Conservation (phyloP, 2,113 vertebrate species). For the Tor tambroides region DNA sequence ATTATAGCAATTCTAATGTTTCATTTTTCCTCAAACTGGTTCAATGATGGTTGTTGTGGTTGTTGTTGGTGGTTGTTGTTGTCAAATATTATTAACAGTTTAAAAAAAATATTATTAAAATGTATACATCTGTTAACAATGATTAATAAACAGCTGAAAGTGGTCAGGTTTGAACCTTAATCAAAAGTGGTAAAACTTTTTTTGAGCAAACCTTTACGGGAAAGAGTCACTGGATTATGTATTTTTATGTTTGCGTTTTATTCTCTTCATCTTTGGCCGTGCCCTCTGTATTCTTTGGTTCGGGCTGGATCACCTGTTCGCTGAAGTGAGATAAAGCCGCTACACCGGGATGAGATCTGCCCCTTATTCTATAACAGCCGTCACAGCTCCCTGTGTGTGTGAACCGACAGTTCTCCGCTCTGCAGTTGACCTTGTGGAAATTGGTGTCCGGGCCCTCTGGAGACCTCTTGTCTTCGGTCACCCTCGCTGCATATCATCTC, state of each 20-base stretch:
- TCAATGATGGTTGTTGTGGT: too few species aligned
- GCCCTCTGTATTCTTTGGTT: background rate
- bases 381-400: constrained; percentile 52
- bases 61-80: too few species aligned
- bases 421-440: constrained; percentile 74
- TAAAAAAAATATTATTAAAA: too few species aligned
- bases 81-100: too few species aligned
- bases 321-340: constrained; percentile 50
- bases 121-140: too few species aligned
- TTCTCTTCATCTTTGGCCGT: background rate
- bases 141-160: too few species aligned
- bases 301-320: constrained; percentile 20
- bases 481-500: constrained; percentile 65
- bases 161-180: constrained; percentile 24
- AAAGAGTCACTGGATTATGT: background rate
- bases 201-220: background rate
- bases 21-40: too few species aligned
- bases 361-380: constrained; percentile 54
- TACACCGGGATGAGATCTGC: constrained; percentile 55
- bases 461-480: constrained; percentile 60
- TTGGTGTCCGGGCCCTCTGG: constrained; percentile 64
- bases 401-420: constrained; percentile 65
- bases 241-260: background rate
- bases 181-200: constrained; percentile 14
- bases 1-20: too few species aligned